Conservation (phyloP, 2,797 vertebrate genomes). For the Acropternis orthonyx region DNA sequence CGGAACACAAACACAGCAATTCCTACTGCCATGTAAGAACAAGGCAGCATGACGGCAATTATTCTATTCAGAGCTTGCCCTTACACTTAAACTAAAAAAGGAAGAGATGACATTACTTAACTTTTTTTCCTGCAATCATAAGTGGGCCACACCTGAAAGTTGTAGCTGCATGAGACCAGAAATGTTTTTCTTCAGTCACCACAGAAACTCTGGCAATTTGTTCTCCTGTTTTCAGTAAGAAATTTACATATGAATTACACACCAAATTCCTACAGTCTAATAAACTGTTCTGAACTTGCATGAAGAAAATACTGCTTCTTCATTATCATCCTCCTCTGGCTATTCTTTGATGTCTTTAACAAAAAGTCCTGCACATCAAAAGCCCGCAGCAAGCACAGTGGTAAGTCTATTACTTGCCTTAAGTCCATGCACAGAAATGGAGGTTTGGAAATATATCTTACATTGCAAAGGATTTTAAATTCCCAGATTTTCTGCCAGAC, state of each 20-base stretch:
- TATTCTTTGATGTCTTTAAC: background rate
- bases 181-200: slow-evolving; percentile 6
- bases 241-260: slow-evolving; percentile 63
- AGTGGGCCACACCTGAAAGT: background rate
- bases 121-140: background rate
- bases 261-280: slow-evolving; percentile 30
- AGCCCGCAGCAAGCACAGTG: background rate
- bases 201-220: background rate
- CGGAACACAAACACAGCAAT: background rate
- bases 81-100: background rate
- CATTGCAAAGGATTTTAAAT: background rate
- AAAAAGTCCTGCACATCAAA: background rate
- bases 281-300: background rate
- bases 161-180: background rate
- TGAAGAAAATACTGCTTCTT: background rate
- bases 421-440: background rate
- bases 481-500: background rate
- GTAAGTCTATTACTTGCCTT: background rate
- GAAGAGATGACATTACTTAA: background rate
- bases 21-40: background rate
- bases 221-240: slow-evolving; percentile 28
- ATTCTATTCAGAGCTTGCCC: background rate
- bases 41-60: background rate
- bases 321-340: background rate
- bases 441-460: background rate